Evolutionary conservation across 2,113 vertebrate genomes (phyloP), one percentile per base, ranked within the genome.

Genomic region (Hippocampus guttulatus): DNA sequence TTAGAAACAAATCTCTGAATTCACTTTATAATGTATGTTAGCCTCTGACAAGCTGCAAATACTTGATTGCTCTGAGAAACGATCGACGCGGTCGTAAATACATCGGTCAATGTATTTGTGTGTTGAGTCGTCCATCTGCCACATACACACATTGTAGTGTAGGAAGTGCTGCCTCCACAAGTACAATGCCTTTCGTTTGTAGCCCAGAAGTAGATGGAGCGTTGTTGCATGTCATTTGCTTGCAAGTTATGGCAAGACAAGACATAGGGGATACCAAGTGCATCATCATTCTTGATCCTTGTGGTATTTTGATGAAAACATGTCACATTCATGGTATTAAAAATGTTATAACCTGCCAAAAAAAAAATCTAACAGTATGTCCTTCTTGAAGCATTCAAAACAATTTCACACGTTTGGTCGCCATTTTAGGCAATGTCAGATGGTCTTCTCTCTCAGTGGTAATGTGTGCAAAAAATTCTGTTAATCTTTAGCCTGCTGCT

Each of bases 401-500:
- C 27, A 40, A 73, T 72, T 30, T 63, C 25, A 75, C 67, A 52
- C 71, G 10, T 69, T 71, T 9, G 23, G 23, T 33, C 8, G 30
- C 27, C 62, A 64, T 70, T 41, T 55, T 55, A 18, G 52, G 51
- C 2, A 1, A 25, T 8, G 69, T 71, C 52, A 57, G 40, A 20
- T 7, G 16, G 11, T 30, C 60, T 67, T 57, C 2, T 21, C 62
- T 55, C 68, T 21, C 12, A 0, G 68, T 64, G 77, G 61, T 76
- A 79, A 85, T 69, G 75, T 81, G 75, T 79, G 74, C 82, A 66
- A 72, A 79, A 77, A 81, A 57, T 73, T 72, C 79, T 78, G 88
- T 85, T 90, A 87, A 88, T 90, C 86, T 87, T 88, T 85, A 86
- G 78, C 82, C 61, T 16, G 67, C 75, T 80, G 72, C 78, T 79